Base-by-base conservation (phyloP, 2,888 invertebrate genomes). In the Drosophila monieri region DNA sequence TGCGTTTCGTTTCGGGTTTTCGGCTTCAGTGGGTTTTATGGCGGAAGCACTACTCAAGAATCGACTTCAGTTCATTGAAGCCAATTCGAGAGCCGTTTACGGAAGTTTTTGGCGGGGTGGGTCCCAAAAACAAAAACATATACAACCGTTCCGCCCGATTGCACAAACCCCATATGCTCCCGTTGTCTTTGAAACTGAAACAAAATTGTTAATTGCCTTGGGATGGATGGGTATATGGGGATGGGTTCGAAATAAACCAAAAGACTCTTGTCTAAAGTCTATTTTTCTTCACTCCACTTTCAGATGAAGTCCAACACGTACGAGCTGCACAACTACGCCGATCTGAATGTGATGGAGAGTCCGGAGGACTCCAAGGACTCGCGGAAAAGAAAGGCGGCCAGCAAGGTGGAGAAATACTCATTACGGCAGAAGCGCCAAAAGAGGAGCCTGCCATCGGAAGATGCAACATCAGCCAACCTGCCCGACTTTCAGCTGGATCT, bases 351-450 rank as follows among this genome's bases (percentile, higher is more conserved):
- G 49, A 80, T 80, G 80, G 83, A 74, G 10, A 5, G 10, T n/a
- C 3, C 49, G 18, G 21, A 30, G 49, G 9, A 12, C 8, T 1
- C 47, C 10, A 80, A 80, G 74, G 74, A 83, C 14, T 57, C 76
- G 1, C 76, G 76, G 23, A 84, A 87, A 15, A 54, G 78, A 2
- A 85, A 85, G 53, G 62, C 73, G 3, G 53, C n/a, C 67, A 69
- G 64, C 1, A 76, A 77, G 68, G 92, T 84, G 74, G 94, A 94
- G 78, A 94, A 95, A 87, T 95, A 95, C 90, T 95, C 95, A 15
- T 91, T 95, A 66, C 92, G 95, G 6, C 94, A 95, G 25, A 92
- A 94, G 71, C 93, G 94, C 57, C 93, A 93, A 25, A 77, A 73
- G 25, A 80, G 91, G 93, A 35, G 55, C 92, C 18, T 54, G n/a